Evolutionary conservation across 2,797 vertebrate species (phyloP).

Genomic region (Falco biarmicus): DNA sequence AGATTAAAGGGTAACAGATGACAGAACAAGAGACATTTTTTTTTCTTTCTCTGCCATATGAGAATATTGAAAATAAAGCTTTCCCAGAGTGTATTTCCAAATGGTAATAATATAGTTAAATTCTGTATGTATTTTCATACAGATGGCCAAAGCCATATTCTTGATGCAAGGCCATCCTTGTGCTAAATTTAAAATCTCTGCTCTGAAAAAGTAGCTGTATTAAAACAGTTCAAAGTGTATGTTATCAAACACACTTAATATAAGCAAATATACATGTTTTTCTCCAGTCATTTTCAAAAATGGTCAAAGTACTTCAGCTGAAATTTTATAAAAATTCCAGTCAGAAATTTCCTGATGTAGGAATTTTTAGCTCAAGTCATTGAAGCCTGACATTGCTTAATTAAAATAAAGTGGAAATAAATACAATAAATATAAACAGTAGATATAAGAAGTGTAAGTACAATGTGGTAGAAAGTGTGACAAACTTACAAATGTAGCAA

Average conservation of each 20-base stretch:
- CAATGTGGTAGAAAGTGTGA: not conserved
- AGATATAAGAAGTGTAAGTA: not conserved
- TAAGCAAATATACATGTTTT: not conserved
- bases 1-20: not conserved
- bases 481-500: not conserved
- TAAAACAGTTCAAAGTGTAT: not conserved
- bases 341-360: not conserved
- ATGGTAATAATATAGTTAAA: not conserved
- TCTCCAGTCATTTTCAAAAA: not conserved
- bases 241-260: not conserved
- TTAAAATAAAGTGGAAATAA: conserved; percentile 11
- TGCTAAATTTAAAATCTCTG: conserved; percentile 6
- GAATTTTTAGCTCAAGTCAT: not conserved
- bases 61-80: not conserved
- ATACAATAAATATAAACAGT: not conserved
- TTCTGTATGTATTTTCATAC: not conserved
- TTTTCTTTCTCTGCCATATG: not conserved
- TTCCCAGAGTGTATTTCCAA: not conserved
- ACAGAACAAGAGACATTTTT: not conserved
- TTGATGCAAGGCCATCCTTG: not conserved
- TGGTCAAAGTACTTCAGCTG: not conserved
- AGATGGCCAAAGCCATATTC: not conserved
- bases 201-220: not conserved
- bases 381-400: not conserved
- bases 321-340: not conserved